A percentile compares a stretch with the other conserved stretches of the same genome.
Conservation (phyloP, 2,888 invertebrate species). For the Brachyptera risi region DNA sequence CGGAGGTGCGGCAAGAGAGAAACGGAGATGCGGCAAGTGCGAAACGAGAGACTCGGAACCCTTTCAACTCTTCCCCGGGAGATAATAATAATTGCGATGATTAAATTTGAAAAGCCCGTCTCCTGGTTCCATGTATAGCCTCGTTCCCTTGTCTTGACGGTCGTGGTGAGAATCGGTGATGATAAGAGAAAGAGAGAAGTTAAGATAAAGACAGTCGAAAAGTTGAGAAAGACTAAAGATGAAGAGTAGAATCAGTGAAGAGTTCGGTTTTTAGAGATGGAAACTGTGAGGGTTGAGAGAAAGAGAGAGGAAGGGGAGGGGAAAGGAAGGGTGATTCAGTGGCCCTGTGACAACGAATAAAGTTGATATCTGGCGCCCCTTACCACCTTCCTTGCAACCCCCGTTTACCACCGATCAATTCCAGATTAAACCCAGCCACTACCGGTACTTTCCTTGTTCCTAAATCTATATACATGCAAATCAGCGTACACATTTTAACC, state of each 20-base stretch:
- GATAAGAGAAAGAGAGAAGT: constrained; percentile 3
- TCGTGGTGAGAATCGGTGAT: neutral
- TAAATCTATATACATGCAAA: constrained; percentile 11
- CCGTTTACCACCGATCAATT: neutral
- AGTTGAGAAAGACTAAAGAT: neutral
- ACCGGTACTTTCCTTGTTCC: constrained; percentile 3
- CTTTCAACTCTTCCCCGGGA: neutral
- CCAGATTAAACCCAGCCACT: neutral
- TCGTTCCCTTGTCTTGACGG: neutral
- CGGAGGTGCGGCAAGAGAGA: neutral
- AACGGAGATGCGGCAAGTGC: no score
- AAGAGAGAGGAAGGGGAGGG: neutral
- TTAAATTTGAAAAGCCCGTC: constrained; percentile 14
- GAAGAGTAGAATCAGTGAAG: neutral
- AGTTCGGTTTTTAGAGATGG: no score
- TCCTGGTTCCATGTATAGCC: neutral
- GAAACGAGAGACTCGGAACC: no score
- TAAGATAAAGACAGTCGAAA: constrained; percentile 2
- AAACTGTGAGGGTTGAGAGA: neutral
- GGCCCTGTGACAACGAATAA: neutral
- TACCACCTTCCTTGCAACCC: no score
- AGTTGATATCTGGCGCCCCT: neutral
- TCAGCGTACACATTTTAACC: neutral
- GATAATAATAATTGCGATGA: constrained; percentile 13
- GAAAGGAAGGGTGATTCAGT: neutral